phyloP scores from a whole-genome alignment of 1,140 invertebrate genomes.

The Semibalanus balanoides region DNA sequence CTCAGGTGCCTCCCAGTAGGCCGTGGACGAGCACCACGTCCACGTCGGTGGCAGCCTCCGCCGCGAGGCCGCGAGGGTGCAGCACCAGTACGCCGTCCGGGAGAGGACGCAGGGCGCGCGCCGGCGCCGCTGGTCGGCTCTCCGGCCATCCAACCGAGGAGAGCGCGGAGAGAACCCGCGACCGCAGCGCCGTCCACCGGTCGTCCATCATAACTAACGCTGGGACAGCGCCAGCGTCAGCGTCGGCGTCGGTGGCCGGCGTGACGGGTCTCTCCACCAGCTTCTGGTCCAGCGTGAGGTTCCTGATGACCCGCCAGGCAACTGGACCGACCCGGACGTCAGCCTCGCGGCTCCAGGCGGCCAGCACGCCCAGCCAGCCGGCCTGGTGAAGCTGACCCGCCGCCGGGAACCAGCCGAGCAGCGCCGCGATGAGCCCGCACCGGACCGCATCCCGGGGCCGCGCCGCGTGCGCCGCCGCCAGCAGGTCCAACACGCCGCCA shows the following conservation, averaged over 20 bases:
- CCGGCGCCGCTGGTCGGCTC: no score
- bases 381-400: not conserved
- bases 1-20: not conserved
- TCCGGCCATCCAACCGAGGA: no score
- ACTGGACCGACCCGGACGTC: not conserved
- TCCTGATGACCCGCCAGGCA: not conserved
- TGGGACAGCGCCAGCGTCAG: no score
- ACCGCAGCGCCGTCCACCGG: not conserved
- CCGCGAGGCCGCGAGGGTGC: not conserved
- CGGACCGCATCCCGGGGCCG: no score
- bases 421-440: no score
- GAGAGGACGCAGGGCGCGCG: not conserved
- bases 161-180: not conserved
- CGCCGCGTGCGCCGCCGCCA: no score
- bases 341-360: not conserved
- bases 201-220: no score
- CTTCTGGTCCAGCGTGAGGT: no score
- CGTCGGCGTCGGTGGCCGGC: no score
- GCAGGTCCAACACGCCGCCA: no score
- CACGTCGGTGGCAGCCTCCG: not conserved
- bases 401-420: not conserved
- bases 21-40: not conserved
- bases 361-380: not conserved
- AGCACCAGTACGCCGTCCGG: not conserved
- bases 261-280: no score